Percentiles rank a stretch among this genome's conserved stretches.
These are phyloP conservation scores for Jaculus jaculus DNA, from an alignment of 2,113 vertebrate genomes.

Conservation along the genomic window DNA sequence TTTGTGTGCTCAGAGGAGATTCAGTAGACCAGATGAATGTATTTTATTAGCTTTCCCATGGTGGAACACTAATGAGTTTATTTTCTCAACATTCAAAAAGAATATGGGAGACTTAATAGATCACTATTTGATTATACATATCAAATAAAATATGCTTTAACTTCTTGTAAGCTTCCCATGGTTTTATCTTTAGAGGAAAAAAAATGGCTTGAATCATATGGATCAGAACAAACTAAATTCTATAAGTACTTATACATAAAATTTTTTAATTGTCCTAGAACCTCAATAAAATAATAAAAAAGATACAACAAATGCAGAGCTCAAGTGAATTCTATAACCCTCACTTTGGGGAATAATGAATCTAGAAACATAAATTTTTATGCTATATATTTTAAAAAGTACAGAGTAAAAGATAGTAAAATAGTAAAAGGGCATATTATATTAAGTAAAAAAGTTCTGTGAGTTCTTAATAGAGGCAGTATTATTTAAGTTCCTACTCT, in stretches of 20 bases:
- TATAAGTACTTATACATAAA: background rate
- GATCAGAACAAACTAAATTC: background rate
- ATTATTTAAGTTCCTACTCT: conserved; percentile 21
- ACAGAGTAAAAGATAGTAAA: background rate
- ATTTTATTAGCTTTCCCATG: background rate
- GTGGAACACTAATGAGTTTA: background rate
- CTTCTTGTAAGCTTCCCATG: background rate
- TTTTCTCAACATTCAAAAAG: background rate
- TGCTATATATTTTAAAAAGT: background rate
- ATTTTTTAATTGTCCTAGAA: conserved; percentile 31
- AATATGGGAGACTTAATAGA: background rate
- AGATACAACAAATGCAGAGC: background rate
- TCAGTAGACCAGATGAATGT: background rate
- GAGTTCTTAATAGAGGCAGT: background rate
- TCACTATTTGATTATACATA: background rate
- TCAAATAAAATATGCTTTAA: background rate
- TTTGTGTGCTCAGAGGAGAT: background rate
- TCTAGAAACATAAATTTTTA: background rate
- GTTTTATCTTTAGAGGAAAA: background rate
- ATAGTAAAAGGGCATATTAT: background rate
- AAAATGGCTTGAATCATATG: background rate
- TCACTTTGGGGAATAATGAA: background rate
- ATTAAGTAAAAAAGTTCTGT: background rate
- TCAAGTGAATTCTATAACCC: background rate
- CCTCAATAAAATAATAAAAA: conserved; percentile 2